Evolutionary conservation across 2,113 vertebrate species (phyloP).

Genomic region (Apteryx mantelli): DNA sequence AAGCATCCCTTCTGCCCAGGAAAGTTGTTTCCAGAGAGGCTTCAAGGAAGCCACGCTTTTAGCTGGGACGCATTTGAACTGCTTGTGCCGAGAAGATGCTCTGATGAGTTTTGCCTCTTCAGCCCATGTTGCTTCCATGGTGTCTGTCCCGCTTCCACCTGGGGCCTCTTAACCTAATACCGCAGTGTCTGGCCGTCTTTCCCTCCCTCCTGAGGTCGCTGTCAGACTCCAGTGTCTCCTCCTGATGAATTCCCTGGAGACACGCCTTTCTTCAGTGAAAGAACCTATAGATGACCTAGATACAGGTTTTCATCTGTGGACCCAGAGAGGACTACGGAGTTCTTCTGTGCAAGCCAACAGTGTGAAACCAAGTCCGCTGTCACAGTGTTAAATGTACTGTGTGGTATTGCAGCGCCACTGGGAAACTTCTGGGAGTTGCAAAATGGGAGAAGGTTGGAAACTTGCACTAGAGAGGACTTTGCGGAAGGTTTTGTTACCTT

Average conservation of each 20-base stretch:
- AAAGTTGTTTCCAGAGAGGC: too few relatives aligned
- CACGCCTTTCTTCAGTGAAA: background rate
- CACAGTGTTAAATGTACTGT: too few relatives aligned
- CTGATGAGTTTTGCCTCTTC: background rate
- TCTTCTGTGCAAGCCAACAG: too few relatives aligned
- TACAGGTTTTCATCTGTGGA: too few relatives aligned
- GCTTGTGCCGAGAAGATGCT: rapidly evolving
- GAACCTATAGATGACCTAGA: too few relatives aligned
- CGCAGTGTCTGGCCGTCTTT: rapidly evolving
- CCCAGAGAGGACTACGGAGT: too few relatives aligned
- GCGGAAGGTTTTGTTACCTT: too few relatives aligned
- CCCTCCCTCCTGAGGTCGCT: rapidly evolving
- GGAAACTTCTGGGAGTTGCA: too few relatives aligned
- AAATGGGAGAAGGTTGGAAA: too few relatives aligned
- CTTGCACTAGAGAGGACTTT: too few relatives aligned
- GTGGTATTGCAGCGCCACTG: too few relatives aligned
- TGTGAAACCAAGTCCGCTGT: too few relatives aligned
- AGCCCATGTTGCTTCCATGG: background rate
- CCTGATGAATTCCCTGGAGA: background rate
- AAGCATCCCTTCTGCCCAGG: background rate
- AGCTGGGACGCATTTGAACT: background rate
- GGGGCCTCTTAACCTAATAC: background rate
- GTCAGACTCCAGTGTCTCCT: rapidly evolving
- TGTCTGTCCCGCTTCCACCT: background rate
- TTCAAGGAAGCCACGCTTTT: background rate